A percentile compares a stretch with the other conserved stretches of the same genome.
Evolutionary conservation across 2,113 vertebrate species (phyloP).

Genomic region (Phasianus colchicus): DNA sequence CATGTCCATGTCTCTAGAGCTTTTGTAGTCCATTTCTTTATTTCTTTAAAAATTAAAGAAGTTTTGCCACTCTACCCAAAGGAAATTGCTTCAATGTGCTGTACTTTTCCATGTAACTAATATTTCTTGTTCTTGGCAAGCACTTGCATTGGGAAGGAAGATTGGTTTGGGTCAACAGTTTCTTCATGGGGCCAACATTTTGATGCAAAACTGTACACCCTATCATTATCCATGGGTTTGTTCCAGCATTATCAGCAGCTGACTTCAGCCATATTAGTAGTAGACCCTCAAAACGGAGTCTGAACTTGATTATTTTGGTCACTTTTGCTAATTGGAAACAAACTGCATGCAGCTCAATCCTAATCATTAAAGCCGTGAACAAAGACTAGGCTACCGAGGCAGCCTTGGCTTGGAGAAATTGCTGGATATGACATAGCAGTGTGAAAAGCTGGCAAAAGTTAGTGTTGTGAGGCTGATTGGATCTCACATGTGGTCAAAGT

Average conservation of each 20-base stretch:
- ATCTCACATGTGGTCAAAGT: not conserved
- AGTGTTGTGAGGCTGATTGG: not conserved
- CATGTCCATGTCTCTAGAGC: not conserved
- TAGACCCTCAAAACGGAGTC: not conserved
- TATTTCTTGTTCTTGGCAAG: not conserved
- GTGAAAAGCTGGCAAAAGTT: not conserved
- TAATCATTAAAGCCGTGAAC: not conserved
- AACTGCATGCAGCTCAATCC: not conserved
- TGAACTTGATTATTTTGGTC: not conserved
- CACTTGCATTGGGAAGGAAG: not conserved
- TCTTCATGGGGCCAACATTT: not conserved
- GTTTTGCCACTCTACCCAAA: not conserved
- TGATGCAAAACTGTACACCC: not conserved
- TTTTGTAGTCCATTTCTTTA: not conserved
- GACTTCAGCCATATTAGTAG: not conserved
- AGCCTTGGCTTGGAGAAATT: not conserved
- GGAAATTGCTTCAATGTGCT: not conserved
- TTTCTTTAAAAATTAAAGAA: not conserved
- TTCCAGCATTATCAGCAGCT: not conserved
- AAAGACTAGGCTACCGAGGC: not conserved
- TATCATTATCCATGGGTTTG: not conserved
- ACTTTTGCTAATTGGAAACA: not conserved
- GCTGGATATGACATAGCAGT: not conserved
- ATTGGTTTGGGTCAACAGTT: not conserved
- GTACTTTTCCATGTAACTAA: not conserved